Percentiles rank a stretch among this genome's conserved stretches.
Evolutionary conservation across 2,797 vertebrate genomes (phyloP).

Genomic region (Acanthurus tractus): DNA sequence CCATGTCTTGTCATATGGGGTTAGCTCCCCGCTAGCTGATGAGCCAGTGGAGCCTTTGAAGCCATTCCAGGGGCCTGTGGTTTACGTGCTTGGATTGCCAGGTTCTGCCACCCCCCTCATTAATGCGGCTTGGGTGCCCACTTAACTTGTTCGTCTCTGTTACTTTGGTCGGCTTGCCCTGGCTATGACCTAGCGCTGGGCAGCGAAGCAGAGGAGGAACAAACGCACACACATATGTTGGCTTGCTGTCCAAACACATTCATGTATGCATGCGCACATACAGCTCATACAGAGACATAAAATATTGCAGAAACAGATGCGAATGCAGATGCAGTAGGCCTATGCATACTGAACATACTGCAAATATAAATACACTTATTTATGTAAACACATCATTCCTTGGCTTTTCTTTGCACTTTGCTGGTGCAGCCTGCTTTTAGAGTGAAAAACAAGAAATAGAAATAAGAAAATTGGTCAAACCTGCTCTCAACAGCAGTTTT

Average conservation of each 20-base stretch:
- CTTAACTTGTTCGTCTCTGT: conserved; percentile 65
- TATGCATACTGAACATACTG: background rate
- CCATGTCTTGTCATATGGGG: conserved; percentile 80
- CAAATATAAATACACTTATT: background rate
- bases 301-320: conserved; percentile 1
- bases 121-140: conserved; percentile 78
- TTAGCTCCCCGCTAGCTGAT: conserved; percentile 73
- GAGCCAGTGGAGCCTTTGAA: conserved; percentile 77
- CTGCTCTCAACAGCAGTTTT: background rate
- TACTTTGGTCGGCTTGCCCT: conserved; percentile 50
- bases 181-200: conserved; percentile 51
- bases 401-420: background rate
- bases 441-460: background rate
- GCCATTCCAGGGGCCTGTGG: conserved; percentile 71
- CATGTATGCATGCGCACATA: background rate
- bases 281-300: conserved; percentile 3
- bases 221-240: conserved; percentile 5
- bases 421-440: background rate
- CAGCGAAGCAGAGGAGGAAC: conserved; percentile 53
- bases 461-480: background rate
- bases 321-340: conserved; percentile 6
- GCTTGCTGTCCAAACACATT: conserved; percentile 12
- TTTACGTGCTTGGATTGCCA: conserved; percentile 79
- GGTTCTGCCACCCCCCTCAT: conserved; percentile 77
- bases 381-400: background rate